Base-by-base conservation (phyloP, 2,113 vertebrate species). In the Probosciger aterrimus region DNA sequence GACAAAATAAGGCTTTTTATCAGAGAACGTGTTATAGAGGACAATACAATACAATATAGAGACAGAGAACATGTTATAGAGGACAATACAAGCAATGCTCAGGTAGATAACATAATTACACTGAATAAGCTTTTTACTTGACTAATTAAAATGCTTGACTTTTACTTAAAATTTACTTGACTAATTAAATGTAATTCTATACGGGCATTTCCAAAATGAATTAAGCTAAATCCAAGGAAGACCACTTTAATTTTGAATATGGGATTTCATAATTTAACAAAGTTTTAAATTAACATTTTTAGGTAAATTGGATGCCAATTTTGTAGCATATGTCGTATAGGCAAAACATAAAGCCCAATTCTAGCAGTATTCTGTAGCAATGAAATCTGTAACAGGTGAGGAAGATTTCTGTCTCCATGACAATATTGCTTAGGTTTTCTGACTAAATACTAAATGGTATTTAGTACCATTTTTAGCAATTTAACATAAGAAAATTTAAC, bases 391-490 rank as follows among this genome's bases (percentile, higher is more conserved):
- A 92, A 83, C 74, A 93, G 69, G 83, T 87, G 31, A 94, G 74
- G 28, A 87, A 75, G 63, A 91, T 46, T 76, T 91, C 86, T 82
- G 91, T 85, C 92, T 94, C 86, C 73, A 86, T 93, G 92, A 94
- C 77, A 81, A 96, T 95, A 90, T 49, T 73, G 39, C 82, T 83
- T 71, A 68, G 27, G 35, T 70, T 86, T 95, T 86, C 90, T 81
- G 68, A 71, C 81, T 93, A 93, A 86, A 92, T 88, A 46, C 20
- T 64, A 68, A 77, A 43, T 33, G n/a, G 4, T 23, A 47, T 75
- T 53, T 78, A 67, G 35, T 27, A 78, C 8, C 18, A 47, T 41
- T 82, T 89, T 84, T 65, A 84, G 74, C 11, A 35, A 33, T 23
- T 47, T 69, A 68, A 41, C 63, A 17, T n/a, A 77, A 74, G 57